Evolutionary conservation across 2,888 invertebrate species (phyloP), one percentile per base, ranked within the genome.

Genomic region (Nomada fucata): DNA sequence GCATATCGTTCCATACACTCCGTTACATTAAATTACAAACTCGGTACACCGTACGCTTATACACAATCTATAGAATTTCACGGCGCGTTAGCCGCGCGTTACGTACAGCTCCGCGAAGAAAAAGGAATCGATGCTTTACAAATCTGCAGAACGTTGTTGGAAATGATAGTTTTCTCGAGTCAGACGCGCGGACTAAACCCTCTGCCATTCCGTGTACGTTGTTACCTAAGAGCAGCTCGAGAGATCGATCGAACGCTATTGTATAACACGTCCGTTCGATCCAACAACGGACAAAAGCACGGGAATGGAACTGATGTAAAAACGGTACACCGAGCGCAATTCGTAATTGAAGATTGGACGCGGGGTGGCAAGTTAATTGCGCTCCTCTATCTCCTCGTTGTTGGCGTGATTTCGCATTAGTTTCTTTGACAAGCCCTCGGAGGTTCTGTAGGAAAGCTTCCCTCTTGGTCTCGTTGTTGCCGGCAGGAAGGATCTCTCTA

Each of bases 161-260:
- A 72, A 67, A 77, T 77, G 23, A 68, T 71, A 44, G 55, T 50
- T 26, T 61, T 77, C 72, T 61, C 55, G 55, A 55, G 29, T 15
- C 29, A 15, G 23, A 4, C 29, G 10, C 47, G 15, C 20, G 4
- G 36, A 10, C 36, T 42, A 23, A 20, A 5, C n/a, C n/a, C 55
- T 57, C 18, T 4, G 23, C 18, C 23, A 5, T 57, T 18, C 23
- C 9, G 2, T 9, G 13, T 26, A 5, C 15, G n/a, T 57, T 47
- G 57, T 71, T 81, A 57, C 53, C 68, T 68, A 77, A 81, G 73
- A 74, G 74, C 71, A 50, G 60, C 50, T 53, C 61, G 67, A 55
- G 76, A 81, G 82, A 86, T 86, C 78, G 84, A 82, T 84, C 86
- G 72, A 59, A 75, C 74, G 82, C 76, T 81, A 84, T 82, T 29